Conservation (phyloP, 2,888 invertebrate species). For the Eledone cirrhosa region DNA sequence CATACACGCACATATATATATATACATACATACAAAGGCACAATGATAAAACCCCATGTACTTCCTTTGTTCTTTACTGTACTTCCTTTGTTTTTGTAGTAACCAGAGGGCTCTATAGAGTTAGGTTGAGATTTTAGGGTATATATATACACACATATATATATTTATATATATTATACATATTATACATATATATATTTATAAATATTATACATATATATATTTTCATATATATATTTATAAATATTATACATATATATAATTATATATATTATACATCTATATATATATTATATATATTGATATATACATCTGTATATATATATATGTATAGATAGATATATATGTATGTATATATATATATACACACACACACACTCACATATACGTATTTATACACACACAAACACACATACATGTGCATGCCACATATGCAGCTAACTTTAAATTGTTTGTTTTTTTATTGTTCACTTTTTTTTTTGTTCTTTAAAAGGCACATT, state of each 20-base stretch:
- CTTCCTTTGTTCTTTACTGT: not conserved
- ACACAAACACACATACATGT: not conserved
- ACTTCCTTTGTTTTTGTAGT: not conserved
- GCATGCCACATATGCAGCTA: not conserved
- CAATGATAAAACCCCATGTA: not conserved
- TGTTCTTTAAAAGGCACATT: no score
- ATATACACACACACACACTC: not conserved
- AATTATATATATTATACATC: not conserved
- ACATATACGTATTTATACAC: not conserved
- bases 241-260: not conserved
- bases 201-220: not conserved
- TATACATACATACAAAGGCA: not conserved
- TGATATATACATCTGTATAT: not conserved
- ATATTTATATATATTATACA: not conserved
- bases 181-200: not conserved
- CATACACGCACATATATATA: not conserved
- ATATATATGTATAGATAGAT: not conserved
- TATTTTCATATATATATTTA: not conserved
- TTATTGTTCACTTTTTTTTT: no score
- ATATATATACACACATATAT: not conserved
- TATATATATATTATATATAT: slow-evolving; percentile 1
- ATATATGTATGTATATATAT: not conserved
- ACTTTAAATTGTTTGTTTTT: no score
- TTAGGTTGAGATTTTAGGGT: not conserved
- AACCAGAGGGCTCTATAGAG: no score